phyloP scores from a whole-genome alignment of 2,888 invertebrate genomes.

The Pilophorus perplexus region DNA sequence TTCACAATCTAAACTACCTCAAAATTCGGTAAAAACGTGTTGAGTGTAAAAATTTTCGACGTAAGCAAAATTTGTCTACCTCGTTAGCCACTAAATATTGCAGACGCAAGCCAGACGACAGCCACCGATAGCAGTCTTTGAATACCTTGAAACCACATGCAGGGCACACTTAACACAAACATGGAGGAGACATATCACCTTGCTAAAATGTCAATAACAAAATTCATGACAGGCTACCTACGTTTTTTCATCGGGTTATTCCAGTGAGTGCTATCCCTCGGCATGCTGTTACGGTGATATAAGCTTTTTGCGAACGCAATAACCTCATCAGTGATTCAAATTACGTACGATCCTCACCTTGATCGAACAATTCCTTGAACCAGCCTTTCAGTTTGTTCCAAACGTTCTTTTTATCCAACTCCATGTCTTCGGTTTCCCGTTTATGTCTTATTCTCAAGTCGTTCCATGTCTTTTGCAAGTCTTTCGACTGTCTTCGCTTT shows the following conservation, averaged over 20 bases:
- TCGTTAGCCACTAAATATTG: constrained; percentile 38
- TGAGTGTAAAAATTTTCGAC: too few species aligned
- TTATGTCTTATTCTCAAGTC: constrained; percentile 16
- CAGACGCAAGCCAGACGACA: constrained; percentile 37
- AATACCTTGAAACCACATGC: constrained; percentile 39
- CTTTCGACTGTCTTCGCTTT: constrained; percentile 13
- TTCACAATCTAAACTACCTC: too few species aligned
- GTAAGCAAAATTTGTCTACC: constrained; percentile 31
- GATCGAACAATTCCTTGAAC: constrained; percentile 44
- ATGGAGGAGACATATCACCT: too few species aligned
- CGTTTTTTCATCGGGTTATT: too few species aligned
- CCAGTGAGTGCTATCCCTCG: too few species aligned
- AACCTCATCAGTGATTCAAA: too few species aligned
- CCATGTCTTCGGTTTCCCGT: constrained; percentile 40
- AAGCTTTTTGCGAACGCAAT: neutral
- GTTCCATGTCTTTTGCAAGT: too few species aligned
- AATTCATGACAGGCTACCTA: too few species aligned
- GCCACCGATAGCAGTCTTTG: constrained; percentile 32
- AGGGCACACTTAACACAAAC: constrained; percentile 1
- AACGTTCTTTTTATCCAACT: constrained; percentile 30
- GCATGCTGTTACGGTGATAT: neutral
- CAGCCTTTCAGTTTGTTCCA: constrained; percentile 43
- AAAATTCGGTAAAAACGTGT: too few species aligned
- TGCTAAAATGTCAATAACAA: too few species aligned
- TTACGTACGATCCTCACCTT: too few species aligned